Base-by-base conservation (phyloP, 2,113 vertebrate genomes). In the Calypte anna region DNA sequence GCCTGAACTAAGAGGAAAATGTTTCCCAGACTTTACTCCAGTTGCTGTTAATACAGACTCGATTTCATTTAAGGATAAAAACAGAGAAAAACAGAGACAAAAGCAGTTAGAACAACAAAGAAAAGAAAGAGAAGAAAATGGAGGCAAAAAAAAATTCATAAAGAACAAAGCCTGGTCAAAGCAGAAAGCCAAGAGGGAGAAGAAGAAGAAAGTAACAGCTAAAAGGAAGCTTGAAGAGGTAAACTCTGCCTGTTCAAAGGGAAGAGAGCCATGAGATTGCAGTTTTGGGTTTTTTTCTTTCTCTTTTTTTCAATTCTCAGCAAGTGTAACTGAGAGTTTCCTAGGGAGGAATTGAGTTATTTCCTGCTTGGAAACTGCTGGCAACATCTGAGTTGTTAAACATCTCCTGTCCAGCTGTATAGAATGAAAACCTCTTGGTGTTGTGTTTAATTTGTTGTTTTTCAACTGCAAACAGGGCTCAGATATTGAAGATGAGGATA, bases 131-230 rank as follows among this genome's bases (percentile, higher is more conserved):
- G 46, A 81, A 1, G 95, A 97, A 78, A 96, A 91, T 4, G 95
- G 82, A 66, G 94, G 85, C 5, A 98, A 76, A 74, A 99, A 82
- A 91, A 98, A 93, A 80, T 98, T 98, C 8, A 17, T 95, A 6
- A 99, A 97, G 94, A 99, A 98, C 38, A 98, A 99, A 89, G 80
- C 99, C 33, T 99, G 99, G 99, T 99, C 99, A 12, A 99, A 99
- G 86, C 99, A 99, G 98, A 99, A 99, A 95, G 97, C 89, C 80
- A 99, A 96, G 91, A 99, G 97, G 96, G 98, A 99, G n/a, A 99
- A 98, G 93, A 98, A 96, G 78, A 98, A 95, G 84, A 99, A 98
- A 97, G 46, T 81, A 75, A 97, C 95, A 4, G 96, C 97, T n/a
- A 99, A 99, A 96, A 98, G 99, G 96, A 99, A 97, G 54, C 96